Percentiles rank a stretch among this genome's conserved stretches.
These are phyloP conservation scores for Casuarius casuarius DNA, from an alignment of 2,113 vertebrate genomes.

Conservation along the genomic window DNA sequence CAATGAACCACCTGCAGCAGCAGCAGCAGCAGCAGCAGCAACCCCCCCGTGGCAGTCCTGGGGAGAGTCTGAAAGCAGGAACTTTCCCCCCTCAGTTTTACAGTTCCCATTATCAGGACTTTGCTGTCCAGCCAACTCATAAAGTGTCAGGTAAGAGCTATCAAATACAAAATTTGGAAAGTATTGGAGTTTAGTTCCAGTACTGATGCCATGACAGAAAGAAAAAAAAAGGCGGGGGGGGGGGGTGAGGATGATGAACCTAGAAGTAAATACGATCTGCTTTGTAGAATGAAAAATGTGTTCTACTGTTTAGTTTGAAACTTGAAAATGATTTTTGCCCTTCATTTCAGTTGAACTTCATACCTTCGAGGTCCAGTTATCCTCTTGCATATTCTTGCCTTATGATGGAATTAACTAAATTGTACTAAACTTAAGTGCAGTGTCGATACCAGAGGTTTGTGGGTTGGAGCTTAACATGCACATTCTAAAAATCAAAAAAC, in stretches of 20 bases:
- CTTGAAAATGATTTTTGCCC: neutral
- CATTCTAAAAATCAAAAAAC: neutral
- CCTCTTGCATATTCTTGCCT: neutral
- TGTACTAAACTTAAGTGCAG: neutral
- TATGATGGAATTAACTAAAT: neutral
- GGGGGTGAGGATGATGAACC: neutral
- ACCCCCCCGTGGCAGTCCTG: conserved; percentile 57
- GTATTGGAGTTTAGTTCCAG: neutral
- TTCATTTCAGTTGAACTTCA: neutral
- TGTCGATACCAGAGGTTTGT: neutral
- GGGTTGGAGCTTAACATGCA: neutral
- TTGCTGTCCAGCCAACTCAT: conserved; percentile 73
- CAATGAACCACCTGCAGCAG: conserved; percentile 75
- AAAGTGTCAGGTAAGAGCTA: conserved; percentile 84
- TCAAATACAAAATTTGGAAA: neutral
- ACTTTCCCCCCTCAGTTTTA: conserved; percentile 75
- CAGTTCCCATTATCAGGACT: conserved; percentile 79
- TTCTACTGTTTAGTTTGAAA: neutral
- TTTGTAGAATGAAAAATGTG: neutral
- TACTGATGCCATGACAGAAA: neutral
- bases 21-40: conserved; percentile 67
- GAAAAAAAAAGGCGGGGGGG: neutral
- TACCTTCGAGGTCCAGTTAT: neutral
- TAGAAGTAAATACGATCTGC: neutral
- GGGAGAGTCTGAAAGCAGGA: conserved; percentile 70